phyloP scores from a whole-genome alignment of 2,888 invertebrate genomes.

The Timema cristinae region DNA sequence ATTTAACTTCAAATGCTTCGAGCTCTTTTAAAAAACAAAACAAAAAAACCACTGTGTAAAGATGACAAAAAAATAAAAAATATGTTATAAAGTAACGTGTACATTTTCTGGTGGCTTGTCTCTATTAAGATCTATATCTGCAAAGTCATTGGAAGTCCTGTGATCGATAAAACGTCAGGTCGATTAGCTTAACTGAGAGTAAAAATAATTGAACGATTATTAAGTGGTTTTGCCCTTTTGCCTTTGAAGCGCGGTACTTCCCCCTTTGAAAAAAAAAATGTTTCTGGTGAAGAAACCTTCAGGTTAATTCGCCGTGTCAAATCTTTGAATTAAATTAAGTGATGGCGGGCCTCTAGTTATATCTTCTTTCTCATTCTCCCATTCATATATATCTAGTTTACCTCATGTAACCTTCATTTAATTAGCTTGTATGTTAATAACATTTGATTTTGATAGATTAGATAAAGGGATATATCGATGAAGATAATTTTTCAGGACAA shows the following conservation, averaged over 20 bases:
- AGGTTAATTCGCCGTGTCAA: slow-evolving; percentile 25
- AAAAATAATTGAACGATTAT: slow-evolving; percentile 26
- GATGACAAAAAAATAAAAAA: no score
- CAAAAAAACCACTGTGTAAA: no score
- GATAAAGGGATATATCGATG: no score
- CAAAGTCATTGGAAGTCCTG: slow-evolving; percentile 19
- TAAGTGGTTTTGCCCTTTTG: slow-evolving; percentile 16
- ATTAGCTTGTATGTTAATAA: slow-evolving; percentile 7
- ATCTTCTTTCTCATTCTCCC: no score
- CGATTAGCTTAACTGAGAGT: slow-evolving; percentile 26
- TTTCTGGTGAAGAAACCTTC: background rate
- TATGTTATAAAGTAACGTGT: no score
- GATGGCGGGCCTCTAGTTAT: background rate
- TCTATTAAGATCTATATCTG: slow-evolving; percentile 24
- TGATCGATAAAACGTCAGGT: slow-evolving; percentile 24
- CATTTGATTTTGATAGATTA: background rate
- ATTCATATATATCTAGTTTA: no score
- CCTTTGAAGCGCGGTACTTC: no score
- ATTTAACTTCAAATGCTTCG: no score
- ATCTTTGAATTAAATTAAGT: slow-evolving; percentile 25
- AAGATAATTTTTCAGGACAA: no score
- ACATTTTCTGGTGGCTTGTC: background rate
- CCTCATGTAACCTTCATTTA: background rate
- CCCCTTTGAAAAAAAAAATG: no score
- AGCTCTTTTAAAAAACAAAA: no score